Percentiles rank a stretch among this genome's conserved stretches.
phyloP scores from a whole-genome alignment of 2,797 vertebrate species.

The Nannoperca obscura region DNA sequence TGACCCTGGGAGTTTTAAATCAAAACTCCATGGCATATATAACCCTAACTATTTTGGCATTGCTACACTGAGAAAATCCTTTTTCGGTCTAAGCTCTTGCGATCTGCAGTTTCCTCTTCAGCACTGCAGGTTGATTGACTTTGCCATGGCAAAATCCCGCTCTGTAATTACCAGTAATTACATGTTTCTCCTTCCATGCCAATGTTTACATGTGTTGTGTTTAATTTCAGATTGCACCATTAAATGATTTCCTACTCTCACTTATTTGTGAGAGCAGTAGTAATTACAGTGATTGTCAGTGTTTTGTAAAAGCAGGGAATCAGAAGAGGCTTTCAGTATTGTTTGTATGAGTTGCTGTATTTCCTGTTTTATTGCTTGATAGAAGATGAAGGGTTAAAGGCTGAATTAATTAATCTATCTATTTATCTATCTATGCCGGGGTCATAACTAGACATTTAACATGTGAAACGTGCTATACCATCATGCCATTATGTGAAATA shows the following conservation, averaged over 20 bases:
- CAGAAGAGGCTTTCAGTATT: conserved; percentile 66
- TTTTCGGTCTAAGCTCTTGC: conserved; percentile 44
- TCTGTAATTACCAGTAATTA: conserved; percentile 83
- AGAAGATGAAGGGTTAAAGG: conserved; percentile 36
- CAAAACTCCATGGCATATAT: conserved; percentile 44
- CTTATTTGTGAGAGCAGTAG: conserved; percentile 72
- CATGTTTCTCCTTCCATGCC: conserved; percentile 76
- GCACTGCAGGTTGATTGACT: conserved; percentile 68
- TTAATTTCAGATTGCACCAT: conserved; percentile 82
- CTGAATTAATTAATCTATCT: conserved; percentile 9
- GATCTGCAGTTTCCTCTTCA: conserved; percentile 54
- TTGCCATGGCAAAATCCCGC: conserved; percentile 63
- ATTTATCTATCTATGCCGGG: not conserved
- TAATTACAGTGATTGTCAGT: conserved; percentile 82
- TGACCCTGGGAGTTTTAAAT: conserved; percentile 64
- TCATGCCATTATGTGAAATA: no score
- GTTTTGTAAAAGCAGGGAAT: conserved; percentile 71
- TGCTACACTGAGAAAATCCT: conserved; percentile 33
- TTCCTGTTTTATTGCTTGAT: conserved; percentile 42
- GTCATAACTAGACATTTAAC: no score
- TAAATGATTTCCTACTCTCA: conserved; percentile 72
- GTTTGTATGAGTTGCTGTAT: conserved; percentile 53
- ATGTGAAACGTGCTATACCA: no score
- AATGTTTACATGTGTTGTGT: conserved; percentile 82
- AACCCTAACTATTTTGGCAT: conserved; percentile 52